A percentile compares a stretch with the other conserved stretches of the same genome.
These are phyloP conservation scores for Melanitta fusca DNA, from an alignment of 2,797 vertebrate genomes.

Conservation along the genomic window DNA sequence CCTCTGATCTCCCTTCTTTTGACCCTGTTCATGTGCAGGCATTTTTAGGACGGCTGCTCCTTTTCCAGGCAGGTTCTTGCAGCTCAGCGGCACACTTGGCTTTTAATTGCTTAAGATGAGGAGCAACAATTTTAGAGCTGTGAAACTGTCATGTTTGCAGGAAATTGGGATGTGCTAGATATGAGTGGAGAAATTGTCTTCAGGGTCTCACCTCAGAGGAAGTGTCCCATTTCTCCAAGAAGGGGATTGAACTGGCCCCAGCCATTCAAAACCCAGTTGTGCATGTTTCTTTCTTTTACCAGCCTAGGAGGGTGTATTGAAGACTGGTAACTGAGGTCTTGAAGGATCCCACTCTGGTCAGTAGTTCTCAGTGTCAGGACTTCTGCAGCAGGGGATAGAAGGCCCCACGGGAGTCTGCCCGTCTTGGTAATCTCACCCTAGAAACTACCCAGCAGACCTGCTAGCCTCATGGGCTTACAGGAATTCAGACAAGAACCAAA, in stretches of 20 bases:
- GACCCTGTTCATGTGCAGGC: background rate
- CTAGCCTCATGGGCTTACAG: background rate
- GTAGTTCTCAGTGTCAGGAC: background rate
- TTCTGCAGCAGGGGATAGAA: background rate
- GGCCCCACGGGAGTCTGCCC: background rate
- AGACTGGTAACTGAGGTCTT: fast-evolving
- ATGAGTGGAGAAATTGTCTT: background rate
- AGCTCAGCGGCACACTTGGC: background rate
- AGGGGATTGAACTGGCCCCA: background rate
- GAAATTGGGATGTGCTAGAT: background rate
- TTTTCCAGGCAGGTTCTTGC: background rate
- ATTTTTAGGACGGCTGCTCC: background rate
- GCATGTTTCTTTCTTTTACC: background rate
- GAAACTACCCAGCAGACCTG: background rate
- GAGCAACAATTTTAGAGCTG: background rate
- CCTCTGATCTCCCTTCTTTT: background rate
- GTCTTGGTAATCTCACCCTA: background rate
- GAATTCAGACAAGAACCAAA: background rate
- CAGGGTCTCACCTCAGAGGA: background rate
- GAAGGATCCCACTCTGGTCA: background rate
- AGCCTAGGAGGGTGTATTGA: fast-evolving
- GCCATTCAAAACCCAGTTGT: background rate
- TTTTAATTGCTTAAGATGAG: background rate
- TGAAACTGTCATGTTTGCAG: background rate
- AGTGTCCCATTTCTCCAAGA: background rate